Evolutionary conservation across 1,140 invertebrate species (phyloP).

Genomic region (Zaprionus gabonicus): DNA sequence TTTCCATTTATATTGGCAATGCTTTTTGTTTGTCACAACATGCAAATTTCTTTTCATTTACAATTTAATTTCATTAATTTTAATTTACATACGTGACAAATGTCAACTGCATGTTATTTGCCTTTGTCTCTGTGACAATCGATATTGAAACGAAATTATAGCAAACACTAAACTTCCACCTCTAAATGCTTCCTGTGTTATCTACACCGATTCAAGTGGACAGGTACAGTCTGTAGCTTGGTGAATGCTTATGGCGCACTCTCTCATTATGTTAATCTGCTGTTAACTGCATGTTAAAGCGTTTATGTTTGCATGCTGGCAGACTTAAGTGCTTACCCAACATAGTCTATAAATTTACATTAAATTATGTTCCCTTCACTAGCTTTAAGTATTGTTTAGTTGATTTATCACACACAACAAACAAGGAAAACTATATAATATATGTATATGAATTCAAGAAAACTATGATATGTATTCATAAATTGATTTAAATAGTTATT

Average conservation of each 20-base stretch:
- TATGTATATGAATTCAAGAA: not conserved
- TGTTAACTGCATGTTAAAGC: slow-evolving; percentile 30
- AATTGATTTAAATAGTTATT: slow-evolving; percentile 33
- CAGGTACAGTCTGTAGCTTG: slow-evolving; percentile 89
- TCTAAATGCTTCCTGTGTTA: slow-evolving; percentile 95
- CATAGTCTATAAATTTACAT: slow-evolving; percentile 3
- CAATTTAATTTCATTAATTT: slow-evolving; percentile 22
- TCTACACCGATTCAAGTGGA: slow-evolving; percentile 97
- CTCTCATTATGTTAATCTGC: slow-evolving; percentile 13
- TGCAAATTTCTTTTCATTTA: slow-evolving; percentile 9
- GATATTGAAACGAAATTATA: slow-evolving; percentile 41
- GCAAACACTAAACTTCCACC: slow-evolving; percentile 88
- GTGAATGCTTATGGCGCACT: slow-evolving; percentile 15
- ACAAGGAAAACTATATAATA: slow-evolving; percentile 22
- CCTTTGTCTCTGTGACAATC: slow-evolving; percentile 22
- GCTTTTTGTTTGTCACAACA: slow-evolving; percentile 14
- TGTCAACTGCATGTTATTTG: slow-evolving; percentile 43
- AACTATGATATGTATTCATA: slow-evolving; percentile 15
- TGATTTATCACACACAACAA: slow-evolving; percentile 6
- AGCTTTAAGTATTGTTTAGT: slow-evolving; percentile 13
- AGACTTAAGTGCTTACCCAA: slow-evolving; percentile 1
- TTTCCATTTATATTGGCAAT: slow-evolving; percentile 21
- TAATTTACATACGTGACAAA: slow-evolving; percentile 5
- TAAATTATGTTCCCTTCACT: not conserved
- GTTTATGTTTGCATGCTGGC: slow-evolving; percentile 39